Percentiles rank a stretch among this genome's conserved stretches.
Conservation (phyloP, 2,113 vertebrate genomes). For the Paraplagusia blochii region DNA sequence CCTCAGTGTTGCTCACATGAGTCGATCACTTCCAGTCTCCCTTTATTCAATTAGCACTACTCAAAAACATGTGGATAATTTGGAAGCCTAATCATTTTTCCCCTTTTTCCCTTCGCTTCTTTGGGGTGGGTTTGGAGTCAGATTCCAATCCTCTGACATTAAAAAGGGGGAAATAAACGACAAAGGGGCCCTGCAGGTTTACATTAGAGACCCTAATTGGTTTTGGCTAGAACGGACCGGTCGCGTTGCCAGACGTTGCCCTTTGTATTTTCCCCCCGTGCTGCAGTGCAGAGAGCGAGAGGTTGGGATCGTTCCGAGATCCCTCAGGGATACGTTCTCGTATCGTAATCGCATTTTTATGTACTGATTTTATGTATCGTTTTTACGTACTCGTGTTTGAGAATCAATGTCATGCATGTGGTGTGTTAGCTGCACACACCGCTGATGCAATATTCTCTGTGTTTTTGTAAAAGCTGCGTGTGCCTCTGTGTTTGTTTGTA, state of each 20-base stretch:
- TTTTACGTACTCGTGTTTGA: neutral
- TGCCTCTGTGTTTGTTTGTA: conserved; percentile 41
- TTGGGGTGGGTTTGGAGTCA: conserved; percentile 61
- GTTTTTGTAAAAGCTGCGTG: conserved; percentile 34
- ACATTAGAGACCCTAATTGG: conserved; percentile 77
- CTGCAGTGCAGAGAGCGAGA: conserved; percentile 45
- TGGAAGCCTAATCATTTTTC: conserved; percentile 59
- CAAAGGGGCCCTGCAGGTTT: conserved; percentile 79
- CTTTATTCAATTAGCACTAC: conserved; percentile 66
- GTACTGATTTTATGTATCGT: conserved; percentile 1
- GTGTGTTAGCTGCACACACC: neutral
- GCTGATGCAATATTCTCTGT: conserved; percentile 6
- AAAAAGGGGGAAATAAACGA: conserved; percentile 74
- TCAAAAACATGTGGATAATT: conserved; percentile 64
- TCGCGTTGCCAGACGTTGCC: conserved; percentile 64
- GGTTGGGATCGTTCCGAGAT: conserved; percentile 26
- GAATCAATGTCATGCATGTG: neutral
- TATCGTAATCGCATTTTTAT: neutral
- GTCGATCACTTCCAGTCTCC: conserved; percentile 60
- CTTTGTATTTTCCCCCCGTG: conserved; percentile 65
- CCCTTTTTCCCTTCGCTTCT: conserved; percentile 43
- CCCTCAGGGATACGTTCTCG: conserved; percentile 42
- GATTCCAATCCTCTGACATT: conserved; percentile 79
- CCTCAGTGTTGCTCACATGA: conserved; percentile 50
- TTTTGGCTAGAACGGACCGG: conserved; percentile 74